Conservation (phyloP, 2,797 vertebrate genomes). For the Pangasius sanitwongsei region DNA sequence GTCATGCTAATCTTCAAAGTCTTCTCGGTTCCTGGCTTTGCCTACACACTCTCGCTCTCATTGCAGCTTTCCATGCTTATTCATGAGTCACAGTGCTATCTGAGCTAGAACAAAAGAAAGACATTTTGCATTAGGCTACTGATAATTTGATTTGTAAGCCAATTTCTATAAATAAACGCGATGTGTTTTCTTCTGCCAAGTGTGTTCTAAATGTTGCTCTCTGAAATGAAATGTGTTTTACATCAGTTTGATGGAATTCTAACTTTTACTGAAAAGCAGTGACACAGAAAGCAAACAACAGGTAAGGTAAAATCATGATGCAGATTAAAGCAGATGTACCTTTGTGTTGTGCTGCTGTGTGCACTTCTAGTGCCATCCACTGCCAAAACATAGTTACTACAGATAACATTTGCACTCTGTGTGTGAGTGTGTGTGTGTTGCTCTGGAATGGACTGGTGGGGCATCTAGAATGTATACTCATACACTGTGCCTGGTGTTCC, state of each 20-base stretch:
- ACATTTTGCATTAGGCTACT: neutral
- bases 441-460: neutral
- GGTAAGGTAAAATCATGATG: neutral
- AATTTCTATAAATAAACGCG: constrained; percentile 44
- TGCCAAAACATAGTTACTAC: constrained; percentile 35
- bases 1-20: constrained; percentile 72
- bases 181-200: constrained; percentile 53
- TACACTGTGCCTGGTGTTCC: neutral
- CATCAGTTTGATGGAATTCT: constrained; percentile 1
- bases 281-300: constrained; percentile 1
- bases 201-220: constrained; percentile 34
- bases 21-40: neutral
- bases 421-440: neutral
- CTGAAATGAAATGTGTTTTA: constrained; percentile 4
- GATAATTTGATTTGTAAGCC: constrained; percentile 55
- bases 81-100: neutral
- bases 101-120: neutral
- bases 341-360: neutral
- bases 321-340: neutral
- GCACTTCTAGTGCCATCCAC: constrained; percentile 45
- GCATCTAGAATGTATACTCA: neutral
- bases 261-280: neutral
- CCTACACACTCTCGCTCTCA: neutral
- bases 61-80: neutral
- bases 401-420: neutral